These are phyloP conservation scores for Burhinus oedicnemus DNA, from an alignment of 2,113 vertebrate genomes.

Conservation along the genomic window DNA sequence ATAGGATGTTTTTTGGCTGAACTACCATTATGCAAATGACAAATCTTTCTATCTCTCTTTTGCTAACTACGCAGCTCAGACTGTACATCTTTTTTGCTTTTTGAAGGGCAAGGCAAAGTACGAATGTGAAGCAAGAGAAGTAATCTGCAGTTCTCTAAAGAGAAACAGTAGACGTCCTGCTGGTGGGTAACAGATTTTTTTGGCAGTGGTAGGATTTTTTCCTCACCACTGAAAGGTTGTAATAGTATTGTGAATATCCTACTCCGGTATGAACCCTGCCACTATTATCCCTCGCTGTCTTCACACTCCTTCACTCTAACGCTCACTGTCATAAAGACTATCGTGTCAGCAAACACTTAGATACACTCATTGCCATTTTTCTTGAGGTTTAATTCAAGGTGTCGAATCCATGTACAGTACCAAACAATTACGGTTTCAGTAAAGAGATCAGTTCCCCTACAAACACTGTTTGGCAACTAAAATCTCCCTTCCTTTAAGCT, in stretches of 20 bases:
- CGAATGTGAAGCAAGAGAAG: neutral
- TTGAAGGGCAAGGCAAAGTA: neutral
- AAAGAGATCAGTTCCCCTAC: neutral
- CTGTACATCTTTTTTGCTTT: neutral
- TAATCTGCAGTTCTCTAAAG: neutral
- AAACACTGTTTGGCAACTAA: neutral
- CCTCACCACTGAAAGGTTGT: neutral
- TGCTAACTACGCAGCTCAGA: neutral
- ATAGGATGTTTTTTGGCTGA: neutral
- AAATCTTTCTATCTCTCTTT: neutral
- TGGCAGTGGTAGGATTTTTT: neutral
- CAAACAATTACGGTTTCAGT: neutral
- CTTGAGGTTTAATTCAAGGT: neutral
- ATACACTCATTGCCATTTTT: neutral
- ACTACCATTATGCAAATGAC: slow-evolving; percentile 1
- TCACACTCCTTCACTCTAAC: neutral
- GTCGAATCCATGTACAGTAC: neutral
- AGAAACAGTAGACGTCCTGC: neutral
- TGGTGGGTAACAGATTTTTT: neutral
- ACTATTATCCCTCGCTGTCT: neutral
- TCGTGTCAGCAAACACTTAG: neutral
- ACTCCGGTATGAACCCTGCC: neutral
- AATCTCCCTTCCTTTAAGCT: neutral
- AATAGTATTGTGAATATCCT: neutral
- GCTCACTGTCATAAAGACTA: neutral